Conservation (phyloP, 64 coral and sea anemone genomes). For the Montipora cactus region DNA sequence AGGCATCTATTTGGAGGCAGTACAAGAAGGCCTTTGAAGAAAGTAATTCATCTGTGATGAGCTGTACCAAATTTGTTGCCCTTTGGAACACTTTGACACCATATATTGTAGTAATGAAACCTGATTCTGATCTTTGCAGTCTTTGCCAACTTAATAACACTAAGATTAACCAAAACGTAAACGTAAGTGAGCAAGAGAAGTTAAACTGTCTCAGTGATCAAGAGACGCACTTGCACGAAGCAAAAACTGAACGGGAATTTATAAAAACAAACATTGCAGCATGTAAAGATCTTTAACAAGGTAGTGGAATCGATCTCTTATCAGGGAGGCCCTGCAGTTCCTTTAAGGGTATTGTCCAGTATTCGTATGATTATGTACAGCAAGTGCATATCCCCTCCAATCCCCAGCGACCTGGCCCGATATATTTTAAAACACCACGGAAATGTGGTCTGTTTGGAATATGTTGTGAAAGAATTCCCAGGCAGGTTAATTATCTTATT, state of each 20-base stretch:
- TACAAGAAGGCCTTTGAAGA: conserved; percentile 12
- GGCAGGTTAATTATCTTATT: conserved; percentile 23
- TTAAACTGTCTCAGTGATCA: conserved; percentile 13
- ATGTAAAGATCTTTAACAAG: conserved; percentile 17
- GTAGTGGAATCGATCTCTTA: neutral
- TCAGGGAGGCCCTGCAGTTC: neutral
- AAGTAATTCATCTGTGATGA: neutral
- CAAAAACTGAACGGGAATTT: conserved; percentile 25
- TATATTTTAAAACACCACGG: conserved; percentile 39
- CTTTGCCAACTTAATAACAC: conserved; percentile 59
- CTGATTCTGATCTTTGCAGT: conserved; percentile 41
- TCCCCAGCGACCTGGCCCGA: conserved; percentile 1
- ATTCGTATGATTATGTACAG: conserved; percentile 5
- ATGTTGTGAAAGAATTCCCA: conserved; percentile 30
- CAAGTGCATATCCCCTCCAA: conserved; percentile 16
- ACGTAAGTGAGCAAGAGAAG: conserved; percentile 27
- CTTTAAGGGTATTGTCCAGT: neutral
- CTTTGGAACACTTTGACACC: conserved; percentile 48
- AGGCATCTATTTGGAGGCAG: conserved; percentile 10
- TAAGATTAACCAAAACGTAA: conserved; percentile 33
- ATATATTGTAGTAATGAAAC: conserved; percentile 55
- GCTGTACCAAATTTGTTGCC: conserved; percentile 29
- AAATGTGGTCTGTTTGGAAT: conserved; percentile 62
- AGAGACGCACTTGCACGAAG: conserved; percentile 47
- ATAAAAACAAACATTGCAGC: conserved; percentile 18